Evolutionary conservation across 2,113 vertebrate genomes (phyloP), one percentile per base, ranked within the genome.

Genomic region (Lycaon pictus): DNA sequence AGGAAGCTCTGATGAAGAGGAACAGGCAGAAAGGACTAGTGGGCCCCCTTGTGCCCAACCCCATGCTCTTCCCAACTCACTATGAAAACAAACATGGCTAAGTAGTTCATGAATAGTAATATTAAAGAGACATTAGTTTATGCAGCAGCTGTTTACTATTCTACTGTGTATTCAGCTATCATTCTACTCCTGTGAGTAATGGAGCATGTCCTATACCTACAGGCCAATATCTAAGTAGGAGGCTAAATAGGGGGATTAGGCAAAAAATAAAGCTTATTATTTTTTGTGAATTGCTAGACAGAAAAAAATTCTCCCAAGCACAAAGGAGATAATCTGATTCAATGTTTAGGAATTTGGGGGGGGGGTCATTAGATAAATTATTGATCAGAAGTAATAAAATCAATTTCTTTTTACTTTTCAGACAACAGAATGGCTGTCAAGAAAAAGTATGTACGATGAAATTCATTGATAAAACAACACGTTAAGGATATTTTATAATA

Each of bases 391-490:
- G 20, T 88, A 85, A 96, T 63, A 87, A 95, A 91, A 88, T 91
- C 63, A 71, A 65, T 84, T n/a, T 95, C 37, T 90, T 27, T 96
- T 95, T 53, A 84, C 23, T 53, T 97, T 97, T 89, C 90, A 97
- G 97, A n/a, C 87, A 82, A 25, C 37, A 76, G 77, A 6, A 93
- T 25, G 0, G 0, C 23, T 77, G 20, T 77, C 95, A 86, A 81
- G 51, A 84, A 93, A 93, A 92, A n/a, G 97, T 98, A 95, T 81
- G 63, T 96, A 93, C 29, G 4, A 88, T 90, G 65, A 82, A 84
- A 88, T 72, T 53, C 69, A 53, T 25, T 82, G 29, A 82, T 35
- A 97, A 90, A 72, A 32, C n/a, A 92, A 92, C 23, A 81, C 88
- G 65, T 63, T 86, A 67, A 76, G 12, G 51, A 29, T 88, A 58